A percentile compares a stretch with the other conserved stretches of the same genome.
Evolutionary conservation across 2,888 invertebrate genomes (phyloP).

Genomic region (Acleris literana): DNA sequence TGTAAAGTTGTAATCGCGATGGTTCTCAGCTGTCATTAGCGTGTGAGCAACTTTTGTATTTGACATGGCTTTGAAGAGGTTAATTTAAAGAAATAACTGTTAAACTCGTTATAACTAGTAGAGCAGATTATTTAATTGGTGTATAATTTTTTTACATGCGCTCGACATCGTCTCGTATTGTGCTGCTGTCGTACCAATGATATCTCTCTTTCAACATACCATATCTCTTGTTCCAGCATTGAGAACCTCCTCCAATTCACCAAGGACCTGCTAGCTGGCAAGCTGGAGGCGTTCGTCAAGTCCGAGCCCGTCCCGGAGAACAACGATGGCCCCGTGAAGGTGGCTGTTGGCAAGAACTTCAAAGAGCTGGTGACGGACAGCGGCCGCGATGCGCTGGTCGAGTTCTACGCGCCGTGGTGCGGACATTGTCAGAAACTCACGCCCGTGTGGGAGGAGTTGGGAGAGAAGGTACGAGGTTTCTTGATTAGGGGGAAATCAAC

Average conservation of each 20-base stretch:
- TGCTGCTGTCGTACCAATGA: no score
- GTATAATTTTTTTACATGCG: no score
- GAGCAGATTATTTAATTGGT: no score
- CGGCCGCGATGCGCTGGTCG: conserved; percentile 95
- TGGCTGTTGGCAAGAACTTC: conserved; percentile 98
- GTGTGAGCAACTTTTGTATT: no score
- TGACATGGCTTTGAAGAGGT: no score
- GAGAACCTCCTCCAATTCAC: conserved; percentile 94
- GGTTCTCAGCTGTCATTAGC: no score
- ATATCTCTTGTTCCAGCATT: conserved; percentile 79
- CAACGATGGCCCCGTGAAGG: conserved; percentile 92
- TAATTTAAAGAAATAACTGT: no score
- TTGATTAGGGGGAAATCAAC: no score
- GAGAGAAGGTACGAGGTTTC: conserved; percentile 86
- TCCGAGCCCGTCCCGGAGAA: conserved; percentile 96
- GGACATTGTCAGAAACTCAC: conserved; percentile 99
- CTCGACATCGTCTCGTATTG: no score
- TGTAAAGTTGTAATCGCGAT: no score
- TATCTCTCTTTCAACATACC: no score
- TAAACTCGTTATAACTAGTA: no score
- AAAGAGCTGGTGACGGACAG: conserved; percentile 96
- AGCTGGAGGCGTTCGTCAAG: conserved; percentile 95
- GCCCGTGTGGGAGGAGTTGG: conserved; percentile 97
- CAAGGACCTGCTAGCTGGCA: conserved; percentile 90
- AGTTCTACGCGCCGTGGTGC: conserved; percentile 99